Conservation (phyloP, 2,888 invertebrate genomes). For the Lasius platythorax region DNA sequence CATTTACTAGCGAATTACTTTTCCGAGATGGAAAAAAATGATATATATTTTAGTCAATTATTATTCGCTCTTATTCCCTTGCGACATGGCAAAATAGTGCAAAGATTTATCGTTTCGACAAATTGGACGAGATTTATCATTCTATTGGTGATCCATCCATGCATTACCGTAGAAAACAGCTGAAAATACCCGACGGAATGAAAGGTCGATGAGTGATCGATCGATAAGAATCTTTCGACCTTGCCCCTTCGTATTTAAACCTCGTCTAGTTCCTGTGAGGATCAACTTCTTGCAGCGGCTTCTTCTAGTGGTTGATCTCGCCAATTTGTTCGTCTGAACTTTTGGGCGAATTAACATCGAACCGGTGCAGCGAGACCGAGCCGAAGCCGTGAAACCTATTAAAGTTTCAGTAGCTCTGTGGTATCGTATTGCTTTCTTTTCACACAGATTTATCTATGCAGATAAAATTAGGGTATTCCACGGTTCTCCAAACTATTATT, state of each 20-base stretch:
- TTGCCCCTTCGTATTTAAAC: conserved; percentile 64
- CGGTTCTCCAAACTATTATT: not conserved
- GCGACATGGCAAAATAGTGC: not conserved
- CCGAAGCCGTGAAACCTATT: conserved; percentile 45
- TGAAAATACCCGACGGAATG: conserved; percentile 29
- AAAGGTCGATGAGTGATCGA: conserved; percentile 74
- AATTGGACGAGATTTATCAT: conserved; percentile 61
- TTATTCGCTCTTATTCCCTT: not conserved
- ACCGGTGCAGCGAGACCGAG: conserved; percentile 50
- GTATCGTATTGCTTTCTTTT: conserved; percentile 44
- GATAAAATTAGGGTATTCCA: conserved; percentile 23
- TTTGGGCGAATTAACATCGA: conserved; percentile 71
- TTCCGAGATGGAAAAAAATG: not conserved
- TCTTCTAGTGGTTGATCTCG: conserved; percentile 76
- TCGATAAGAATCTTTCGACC: conserved; percentile 76
- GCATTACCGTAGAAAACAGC: conserved; percentile 47
- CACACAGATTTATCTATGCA: conserved; percentile 39
- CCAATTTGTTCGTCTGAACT: conserved; percentile 77
- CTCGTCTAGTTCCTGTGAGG: conserved; percentile 66
- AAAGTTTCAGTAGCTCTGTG: conserved; percentile 42
- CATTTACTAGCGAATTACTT: not conserved
- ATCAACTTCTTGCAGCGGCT: conserved; percentile 75
- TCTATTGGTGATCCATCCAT: conserved; percentile 45
- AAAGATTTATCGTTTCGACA: conserved; percentile 31
- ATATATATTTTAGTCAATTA: not conserved